Evolutionary conservation across 2,797 vertebrate genomes (phyloP).

Genomic region (Siniperca obscura): DNA sequence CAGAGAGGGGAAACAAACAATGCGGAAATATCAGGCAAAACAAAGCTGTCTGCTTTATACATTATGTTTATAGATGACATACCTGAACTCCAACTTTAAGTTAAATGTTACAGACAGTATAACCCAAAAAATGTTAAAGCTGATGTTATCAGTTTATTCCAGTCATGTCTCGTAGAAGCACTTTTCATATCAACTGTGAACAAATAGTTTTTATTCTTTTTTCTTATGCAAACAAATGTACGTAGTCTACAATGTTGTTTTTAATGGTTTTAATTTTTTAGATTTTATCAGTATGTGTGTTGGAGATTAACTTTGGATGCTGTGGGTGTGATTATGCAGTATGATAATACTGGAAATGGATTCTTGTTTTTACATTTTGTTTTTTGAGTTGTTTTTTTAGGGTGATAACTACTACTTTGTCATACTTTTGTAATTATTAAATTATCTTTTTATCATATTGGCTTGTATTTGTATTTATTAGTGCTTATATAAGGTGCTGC

Average conservation of each 20-base stretch:
- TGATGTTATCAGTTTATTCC: constrained; percentile 5
- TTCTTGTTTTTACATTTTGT: background rate
- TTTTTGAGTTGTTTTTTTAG: background rate
- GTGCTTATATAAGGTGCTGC: constrained; percentile 13
- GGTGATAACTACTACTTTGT: constrained; percentile 15
- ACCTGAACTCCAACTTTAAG: background rate
- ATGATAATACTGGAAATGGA: constrained; percentile 25
- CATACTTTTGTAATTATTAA: constrained; percentile 73
- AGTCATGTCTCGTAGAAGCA: constrained; percentile 59
- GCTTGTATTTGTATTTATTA: constrained; percentile 51
- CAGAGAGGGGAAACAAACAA: background rate
- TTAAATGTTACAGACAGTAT: background rate
- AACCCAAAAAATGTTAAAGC: background rate
- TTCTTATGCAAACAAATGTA: background rate
- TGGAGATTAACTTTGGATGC: constrained; percentile 53
- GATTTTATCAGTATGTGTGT: constrained; percentile 49
- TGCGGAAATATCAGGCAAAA: background rate
- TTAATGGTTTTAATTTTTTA: constrained; percentile 8
- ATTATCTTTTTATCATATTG: constrained; percentile 65
- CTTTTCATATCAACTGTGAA: constrained; percentile 77
- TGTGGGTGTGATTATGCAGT: constrained; percentile 29
- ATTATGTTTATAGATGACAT: background rate
- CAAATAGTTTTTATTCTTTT: constrained; percentile 29
- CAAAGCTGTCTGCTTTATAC: constrained; percentile 17
- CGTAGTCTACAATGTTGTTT: constrained; percentile 6